phyloP scores from a whole-genome alignment of 2,888 invertebrate species.

The Drosophila differens region DNA sequence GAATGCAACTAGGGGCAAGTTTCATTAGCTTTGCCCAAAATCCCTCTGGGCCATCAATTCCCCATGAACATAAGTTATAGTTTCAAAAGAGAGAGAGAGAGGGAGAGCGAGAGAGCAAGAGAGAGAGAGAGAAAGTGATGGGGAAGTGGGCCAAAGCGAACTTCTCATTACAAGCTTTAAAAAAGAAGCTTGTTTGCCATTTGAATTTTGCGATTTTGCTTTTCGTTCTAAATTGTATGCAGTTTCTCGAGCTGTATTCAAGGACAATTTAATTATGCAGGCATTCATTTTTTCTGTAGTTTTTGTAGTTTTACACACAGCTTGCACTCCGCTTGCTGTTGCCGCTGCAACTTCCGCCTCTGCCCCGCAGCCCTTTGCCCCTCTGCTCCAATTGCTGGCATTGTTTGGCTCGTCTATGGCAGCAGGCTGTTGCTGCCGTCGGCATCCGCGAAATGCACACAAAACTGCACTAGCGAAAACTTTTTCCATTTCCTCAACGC shows the following conservation, averaged over 20 bases:
- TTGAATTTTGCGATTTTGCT: constrained; percentile 55
- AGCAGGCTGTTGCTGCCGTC: constrained; percentile 65
- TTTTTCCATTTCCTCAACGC: constrained; percentile 77
- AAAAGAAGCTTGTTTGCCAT: constrained; percentile 43
- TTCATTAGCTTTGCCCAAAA: constrained; percentile 20
- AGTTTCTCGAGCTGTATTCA: constrained; percentile 62
- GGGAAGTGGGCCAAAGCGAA: too few relatives aligned
- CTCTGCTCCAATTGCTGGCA: constrained; percentile 32
- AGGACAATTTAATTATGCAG: constrained; percentile 80
- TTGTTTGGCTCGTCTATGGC: constrained; percentile 72
- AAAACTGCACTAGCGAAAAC: constrained; percentile 65
- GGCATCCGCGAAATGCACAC: constrained; percentile 58
- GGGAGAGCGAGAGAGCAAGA: neutral
- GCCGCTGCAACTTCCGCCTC: constrained; percentile 16
- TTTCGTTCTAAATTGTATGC: constrained; percentile 54
- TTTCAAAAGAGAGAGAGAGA: neutral
- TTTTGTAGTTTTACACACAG: constrained; percentile 53
- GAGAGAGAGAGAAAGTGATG: neutral
- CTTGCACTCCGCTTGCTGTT: constrained; percentile 73
- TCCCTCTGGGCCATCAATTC: constrained; percentile 44
- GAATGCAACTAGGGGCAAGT: constrained; percentile 22
- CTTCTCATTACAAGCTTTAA: constrained; percentile 2
- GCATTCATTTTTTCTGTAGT: constrained; percentile 11
- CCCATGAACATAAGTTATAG: constrained; percentile 62
- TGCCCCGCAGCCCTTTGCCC: constrained; percentile 7